A percentile compares a stretch with the other conserved stretches of the same genome.
phyloP scores from a whole-genome alignment of 2,113 vertebrate species.

The Zosterops hypoxanthus region DNA sequence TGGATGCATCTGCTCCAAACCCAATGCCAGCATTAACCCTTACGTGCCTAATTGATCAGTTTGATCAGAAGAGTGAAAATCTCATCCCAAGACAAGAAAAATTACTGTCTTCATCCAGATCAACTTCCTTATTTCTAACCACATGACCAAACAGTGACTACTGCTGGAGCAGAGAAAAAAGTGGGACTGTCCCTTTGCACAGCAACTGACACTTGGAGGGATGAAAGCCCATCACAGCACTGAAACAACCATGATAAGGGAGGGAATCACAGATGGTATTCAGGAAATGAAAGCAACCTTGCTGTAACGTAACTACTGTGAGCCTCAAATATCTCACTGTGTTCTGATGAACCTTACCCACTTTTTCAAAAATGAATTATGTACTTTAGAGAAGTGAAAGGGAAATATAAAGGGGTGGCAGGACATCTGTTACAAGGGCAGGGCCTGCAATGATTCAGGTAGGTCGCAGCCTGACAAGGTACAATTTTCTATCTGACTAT shows the following conservation, averaged over 20 bases:
- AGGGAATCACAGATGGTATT: neutral
- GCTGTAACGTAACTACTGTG: neutral
- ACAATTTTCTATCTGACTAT: neutral
- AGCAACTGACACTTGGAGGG: neutral
- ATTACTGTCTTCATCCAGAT: neutral
- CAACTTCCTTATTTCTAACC: neutral
- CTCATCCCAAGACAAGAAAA: neutral
- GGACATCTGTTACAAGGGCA: neutral
- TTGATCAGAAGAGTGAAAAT: neutral
- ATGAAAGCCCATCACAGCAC: rapidly evolving
- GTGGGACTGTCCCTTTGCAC: neutral
- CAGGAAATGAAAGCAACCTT: neutral
- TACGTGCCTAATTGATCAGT: rapidly evolving
- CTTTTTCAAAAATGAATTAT: neutral
- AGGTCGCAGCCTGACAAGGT: neutral
- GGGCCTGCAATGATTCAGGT: neutral
- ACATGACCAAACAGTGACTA: neutral
- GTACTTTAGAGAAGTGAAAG: neutral
- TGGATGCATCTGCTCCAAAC: neutral
- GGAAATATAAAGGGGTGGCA: neutral
- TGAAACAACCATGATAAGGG: neutral
- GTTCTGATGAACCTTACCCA: neutral
- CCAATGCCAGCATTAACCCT: neutral
- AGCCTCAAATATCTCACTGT: neutral
- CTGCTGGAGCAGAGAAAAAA: neutral